Evolutionary conservation across 2,113 vertebrate species (phyloP).

Genomic region (Sisor rabdophorus): DNA sequence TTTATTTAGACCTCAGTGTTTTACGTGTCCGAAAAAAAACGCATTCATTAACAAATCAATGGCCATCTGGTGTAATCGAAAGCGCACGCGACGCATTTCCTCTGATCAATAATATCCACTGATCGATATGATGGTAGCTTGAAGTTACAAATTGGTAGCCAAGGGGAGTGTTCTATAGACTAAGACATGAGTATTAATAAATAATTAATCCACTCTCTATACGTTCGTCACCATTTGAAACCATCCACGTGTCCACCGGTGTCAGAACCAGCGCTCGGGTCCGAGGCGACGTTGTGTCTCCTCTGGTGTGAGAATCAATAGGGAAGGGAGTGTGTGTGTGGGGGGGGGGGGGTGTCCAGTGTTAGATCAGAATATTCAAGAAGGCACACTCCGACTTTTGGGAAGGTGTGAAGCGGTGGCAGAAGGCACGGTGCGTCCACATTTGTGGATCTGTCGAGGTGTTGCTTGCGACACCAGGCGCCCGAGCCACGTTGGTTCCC

Average conservation of each 20-base stretch:
- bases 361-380: slow-evolving; percentile 19
- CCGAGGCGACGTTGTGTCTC: slow-evolving; percentile 57
- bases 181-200: neutral
- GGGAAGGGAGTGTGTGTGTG: neutral
- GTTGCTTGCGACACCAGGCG: slow-evolving; percentile 54
- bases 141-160: neutral
- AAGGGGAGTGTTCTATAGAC: neutral
- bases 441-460: slow-evolving; percentile 49
- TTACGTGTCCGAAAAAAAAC: slow-evolving; percentile 34
- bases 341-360: neutral
- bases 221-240: neutral
- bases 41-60: slow-evolving; percentile 43
- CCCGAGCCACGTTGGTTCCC: slow-evolving; percentile 39
- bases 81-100: slow-evolving; percentile 30
- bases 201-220: neutral
- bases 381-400: slow-evolving; percentile 54
- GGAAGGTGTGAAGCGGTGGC: slow-evolving; percentile 58
- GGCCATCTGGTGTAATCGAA: slow-evolving; percentile 48
- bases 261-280: slow-evolving; percentile 47
- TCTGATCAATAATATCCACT: slow-evolving; percentile 20
- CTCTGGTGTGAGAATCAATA: slow-evolving; percentile 10
- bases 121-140: neutral
- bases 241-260: slow-evolving; percentile 56
- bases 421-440: slow-evolving; percentile 48
- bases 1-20: neutral